These are phyloP conservation scores for Gastrophryne carolinensis DNA, from an alignment of 2,797 vertebrate species.

Conservation along the genomic window DNA sequence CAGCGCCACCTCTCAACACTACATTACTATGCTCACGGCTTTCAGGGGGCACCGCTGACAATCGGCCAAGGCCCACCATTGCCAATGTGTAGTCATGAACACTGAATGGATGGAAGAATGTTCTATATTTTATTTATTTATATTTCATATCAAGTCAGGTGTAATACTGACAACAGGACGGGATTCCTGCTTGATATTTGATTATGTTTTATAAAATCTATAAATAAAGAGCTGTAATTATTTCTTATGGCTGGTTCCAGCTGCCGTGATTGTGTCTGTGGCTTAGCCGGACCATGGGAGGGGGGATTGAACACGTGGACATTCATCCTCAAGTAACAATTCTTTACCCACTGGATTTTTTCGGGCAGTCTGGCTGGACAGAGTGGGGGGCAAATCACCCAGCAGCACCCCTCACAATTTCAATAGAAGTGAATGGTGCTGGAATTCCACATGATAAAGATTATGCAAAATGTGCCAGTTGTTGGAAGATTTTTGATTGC, in stretches of 20 bases:
- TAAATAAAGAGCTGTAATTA: slow-evolving; percentile 17
- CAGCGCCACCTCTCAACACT: neutral
- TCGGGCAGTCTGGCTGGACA: too few relatives aligned
- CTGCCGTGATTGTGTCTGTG: too few relatives aligned
- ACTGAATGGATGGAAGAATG: slow-evolving; percentile 20
- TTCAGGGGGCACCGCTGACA: neutral
- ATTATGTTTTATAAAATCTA: slow-evolving; percentile 10
- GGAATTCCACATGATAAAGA: too few relatives aligned
- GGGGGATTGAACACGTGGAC: too few relatives aligned
- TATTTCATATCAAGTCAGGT: neutral
- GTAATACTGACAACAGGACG: slow-evolving; percentile 7
- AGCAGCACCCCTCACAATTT: too few relatives aligned
- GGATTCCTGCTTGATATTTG: slow-evolving; percentile 35
- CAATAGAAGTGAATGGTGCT: too few relatives aligned
- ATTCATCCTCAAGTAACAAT: too few relatives aligned
- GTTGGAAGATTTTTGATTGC: too few relatives aligned
- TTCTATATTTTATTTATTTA: slow-evolving; percentile 50
- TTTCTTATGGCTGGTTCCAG: neutral
- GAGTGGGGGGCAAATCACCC: too few relatives aligned
- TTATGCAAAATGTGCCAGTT: too few relatives aligned
- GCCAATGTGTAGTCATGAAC: slow-evolving; percentile 4
- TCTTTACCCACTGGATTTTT: too few relatives aligned
- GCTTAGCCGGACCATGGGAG: too few relatives aligned
- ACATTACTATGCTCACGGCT: neutral
- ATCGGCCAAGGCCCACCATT: neutral